Conservation (phyloP, 2,113 vertebrate genomes). For the Tinamus guttatus region DNA sequence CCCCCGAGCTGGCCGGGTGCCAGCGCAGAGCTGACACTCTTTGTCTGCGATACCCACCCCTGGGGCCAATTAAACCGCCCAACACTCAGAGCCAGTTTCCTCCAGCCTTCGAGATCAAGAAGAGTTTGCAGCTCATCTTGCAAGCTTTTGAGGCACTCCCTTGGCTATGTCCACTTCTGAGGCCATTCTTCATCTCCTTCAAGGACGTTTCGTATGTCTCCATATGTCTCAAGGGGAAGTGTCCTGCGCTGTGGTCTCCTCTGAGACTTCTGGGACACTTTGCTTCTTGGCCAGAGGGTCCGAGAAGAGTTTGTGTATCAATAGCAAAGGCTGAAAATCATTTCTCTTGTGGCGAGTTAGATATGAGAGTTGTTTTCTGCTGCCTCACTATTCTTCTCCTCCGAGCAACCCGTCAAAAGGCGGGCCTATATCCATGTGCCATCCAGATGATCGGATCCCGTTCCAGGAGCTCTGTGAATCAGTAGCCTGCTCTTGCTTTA, state of each 20-base stretch:
- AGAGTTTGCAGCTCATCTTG: slow-evolving; percentile 48
- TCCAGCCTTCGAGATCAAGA: slow-evolving; percentile 9
- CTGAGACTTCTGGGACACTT: background rate
- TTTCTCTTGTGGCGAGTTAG: background rate
- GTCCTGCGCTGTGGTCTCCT: background rate
- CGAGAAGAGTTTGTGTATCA: background rate
- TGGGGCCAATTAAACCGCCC: background rate
- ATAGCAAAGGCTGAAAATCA: background rate
- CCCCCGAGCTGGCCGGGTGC: background rate
- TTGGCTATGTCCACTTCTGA: background rate
- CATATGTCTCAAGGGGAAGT: background rate
- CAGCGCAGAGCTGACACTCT: background rate
- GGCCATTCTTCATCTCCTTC: slow-evolving; percentile 5
- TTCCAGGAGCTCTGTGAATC: slow-evolving; percentile 50
- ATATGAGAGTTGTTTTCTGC: slow-evolving; percentile 8
- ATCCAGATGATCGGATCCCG: slow-evolving; percentile 58
- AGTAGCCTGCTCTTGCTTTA: slow-evolving; percentile 42
- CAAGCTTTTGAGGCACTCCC: slow-evolving; percentile 29
- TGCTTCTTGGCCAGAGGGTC: background rate
- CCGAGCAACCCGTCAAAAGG: slow-evolving; percentile 26
- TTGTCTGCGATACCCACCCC: background rate
- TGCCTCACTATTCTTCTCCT: slow-evolving; percentile 26
- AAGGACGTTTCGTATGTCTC: background rate
- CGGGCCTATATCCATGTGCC: slow-evolving; percentile 39
- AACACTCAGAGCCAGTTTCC: background rate